These are phyloP conservation scores for Eulimnadia texana DNA, from an alignment of 1,140 invertebrate genomes.

Conservation along the genomic window DNA sequence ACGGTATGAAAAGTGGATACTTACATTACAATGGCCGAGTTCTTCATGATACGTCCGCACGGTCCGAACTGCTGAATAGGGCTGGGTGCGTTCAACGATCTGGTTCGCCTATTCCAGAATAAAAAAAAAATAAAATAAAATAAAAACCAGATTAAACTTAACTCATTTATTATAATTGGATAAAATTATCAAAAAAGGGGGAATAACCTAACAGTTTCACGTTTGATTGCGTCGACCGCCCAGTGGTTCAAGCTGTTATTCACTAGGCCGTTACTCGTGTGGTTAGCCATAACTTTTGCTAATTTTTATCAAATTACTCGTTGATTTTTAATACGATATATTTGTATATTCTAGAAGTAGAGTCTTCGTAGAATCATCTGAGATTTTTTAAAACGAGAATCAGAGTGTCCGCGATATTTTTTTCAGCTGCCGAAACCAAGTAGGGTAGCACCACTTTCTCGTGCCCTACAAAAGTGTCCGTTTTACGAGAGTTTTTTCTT, in stretches of 20 bases:
- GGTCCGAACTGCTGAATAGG: constrained; percentile 89
- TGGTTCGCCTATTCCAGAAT: constrained; percentile 60
- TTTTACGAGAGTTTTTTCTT: neutral
- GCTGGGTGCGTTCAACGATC: constrained; percentile 82
- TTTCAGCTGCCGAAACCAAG: neutral
- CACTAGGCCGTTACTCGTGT: neutral
- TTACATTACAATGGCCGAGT: constrained; percentile 90
- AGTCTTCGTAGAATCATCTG: too few species aligned
- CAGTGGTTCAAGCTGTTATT: neutral
- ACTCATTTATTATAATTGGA: constrained; percentile 2
- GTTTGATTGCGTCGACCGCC: constrained; percentile 8
- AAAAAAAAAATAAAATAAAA: constrained; percentile 20
- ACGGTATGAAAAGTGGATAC: constrained; percentile 30
- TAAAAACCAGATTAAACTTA: neutral
- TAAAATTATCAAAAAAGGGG: neutral
- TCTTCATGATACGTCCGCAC: constrained; percentile 91
- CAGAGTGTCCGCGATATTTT: too few species aligned
- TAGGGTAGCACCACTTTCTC: neutral
- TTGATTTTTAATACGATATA: too few species aligned
- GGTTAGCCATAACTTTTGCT: neutral
- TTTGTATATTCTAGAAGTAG: too few species aligned
- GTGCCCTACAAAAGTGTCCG: neutral
- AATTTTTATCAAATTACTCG: neutral
- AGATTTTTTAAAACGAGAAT: too few species aligned
- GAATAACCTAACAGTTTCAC: constrained; percentile 4